phyloP scores from a whole-genome alignment of 2,113 vertebrate species.

The Zosterops borbonicus region DNA sequence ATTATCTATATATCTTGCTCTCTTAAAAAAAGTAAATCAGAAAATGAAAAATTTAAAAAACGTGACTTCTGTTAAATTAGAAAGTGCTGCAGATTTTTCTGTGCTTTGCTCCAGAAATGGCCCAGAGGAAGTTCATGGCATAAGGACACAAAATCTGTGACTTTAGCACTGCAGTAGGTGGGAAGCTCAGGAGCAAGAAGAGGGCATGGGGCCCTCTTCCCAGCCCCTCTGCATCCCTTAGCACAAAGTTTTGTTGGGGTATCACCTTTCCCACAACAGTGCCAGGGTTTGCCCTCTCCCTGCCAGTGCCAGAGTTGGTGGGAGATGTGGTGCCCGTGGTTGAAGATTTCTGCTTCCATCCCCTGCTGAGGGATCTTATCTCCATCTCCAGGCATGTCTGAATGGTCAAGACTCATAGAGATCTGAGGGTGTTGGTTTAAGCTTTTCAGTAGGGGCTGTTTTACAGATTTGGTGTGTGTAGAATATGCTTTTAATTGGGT shows the following conservation, averaged over 20 bases:
- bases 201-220: too few species aligned
- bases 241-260: not conserved
- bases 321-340: not conserved
- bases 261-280: not conserved
- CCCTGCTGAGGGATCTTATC: not conserved
- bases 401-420: not conserved
- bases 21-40: not conserved
- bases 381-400: rapidly evolving
- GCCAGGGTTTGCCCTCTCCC: not conserved
- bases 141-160: not conserved
- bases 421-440: not conserved
- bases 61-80: not conserved
- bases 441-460: not conserved
- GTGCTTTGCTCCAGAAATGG: not conserved
- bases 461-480: not conserved
- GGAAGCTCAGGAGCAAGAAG: not conserved
- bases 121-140: not conserved
- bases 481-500: not conserved
- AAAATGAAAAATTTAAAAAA: not conserved
- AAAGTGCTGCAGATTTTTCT: not conserved
- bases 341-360: not conserved
- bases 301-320: not conserved
- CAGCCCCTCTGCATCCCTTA: not conserved
- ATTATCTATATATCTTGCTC: not conserved
- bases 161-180: not conserved